Evolutionary conservation across 2,113 vertebrate species (phyloP).

Genomic region (Onychostoma macrolepis): DNA sequence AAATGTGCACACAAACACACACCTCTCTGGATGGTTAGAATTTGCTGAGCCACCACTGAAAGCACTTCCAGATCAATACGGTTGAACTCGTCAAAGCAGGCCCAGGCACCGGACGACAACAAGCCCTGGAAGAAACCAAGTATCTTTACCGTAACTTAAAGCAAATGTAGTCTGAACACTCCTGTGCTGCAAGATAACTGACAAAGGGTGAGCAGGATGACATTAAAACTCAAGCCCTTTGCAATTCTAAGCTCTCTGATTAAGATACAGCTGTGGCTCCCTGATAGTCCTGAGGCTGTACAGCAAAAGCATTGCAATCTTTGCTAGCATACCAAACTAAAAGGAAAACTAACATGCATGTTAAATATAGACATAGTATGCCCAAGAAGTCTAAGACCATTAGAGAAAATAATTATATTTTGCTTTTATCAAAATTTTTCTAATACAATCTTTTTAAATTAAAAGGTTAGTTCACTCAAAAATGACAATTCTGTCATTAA

Average conservation of each 20-base stretch:
- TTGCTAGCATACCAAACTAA: conserved; percentile 9
- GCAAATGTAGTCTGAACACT: conserved; percentile 38
- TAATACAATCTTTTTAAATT: not conserved
- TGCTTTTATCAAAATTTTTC: not conserved
- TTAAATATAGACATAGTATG: not conserved
- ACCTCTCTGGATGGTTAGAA: conserved; percentile 95
- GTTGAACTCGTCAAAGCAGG: conserved; percentile 96
- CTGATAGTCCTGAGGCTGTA: conserved; percentile 27
- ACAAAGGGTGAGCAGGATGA: conserved; percentile 9
- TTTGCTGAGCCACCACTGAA: conserved; percentile 92
- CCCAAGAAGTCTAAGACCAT: not conserved
- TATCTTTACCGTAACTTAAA: not conserved
- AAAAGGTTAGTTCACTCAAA: too few species aligned
- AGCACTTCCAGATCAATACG: conserved; percentile 93
- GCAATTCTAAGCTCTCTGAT: conserved; percentile 30
- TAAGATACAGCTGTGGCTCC: conserved; percentile 33
- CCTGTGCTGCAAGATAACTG: conserved; percentile 30
- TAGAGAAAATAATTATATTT: not conserved
- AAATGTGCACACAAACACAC: conserved; percentile 42
- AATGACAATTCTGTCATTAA: too few species aligned
- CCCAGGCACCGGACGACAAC: conserved; percentile 89
- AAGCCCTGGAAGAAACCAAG: conserved; percentile 75
- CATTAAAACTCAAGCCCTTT: conserved; percentile 1
- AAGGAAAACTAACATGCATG: conserved; percentile 1
- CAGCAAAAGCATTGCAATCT: not conserved